Conservation (phyloP, 1,140 invertebrate genomes). For the Gonatopus flavifemur region DNA sequence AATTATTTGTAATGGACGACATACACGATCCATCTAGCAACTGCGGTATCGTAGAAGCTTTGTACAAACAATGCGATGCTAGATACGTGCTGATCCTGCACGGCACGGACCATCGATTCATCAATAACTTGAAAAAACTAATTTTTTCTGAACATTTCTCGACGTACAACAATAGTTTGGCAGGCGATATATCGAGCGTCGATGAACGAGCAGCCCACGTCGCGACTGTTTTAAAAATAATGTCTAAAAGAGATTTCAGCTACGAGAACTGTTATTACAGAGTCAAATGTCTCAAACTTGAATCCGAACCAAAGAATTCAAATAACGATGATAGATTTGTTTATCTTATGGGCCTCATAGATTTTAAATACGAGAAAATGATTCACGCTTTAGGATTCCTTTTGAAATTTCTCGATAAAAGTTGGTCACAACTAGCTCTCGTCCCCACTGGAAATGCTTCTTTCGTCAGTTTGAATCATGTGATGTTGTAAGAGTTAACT, state of each 20-base stretch:
- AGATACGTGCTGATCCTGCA: conserved; percentile 60
- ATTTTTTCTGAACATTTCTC: conserved; percentile 25
- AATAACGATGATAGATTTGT: conserved; percentile 63
- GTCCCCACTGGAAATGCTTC: conserved; percentile 58
- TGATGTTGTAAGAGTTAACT: conserved; percentile 68
- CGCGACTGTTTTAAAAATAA: conserved; percentile 55
- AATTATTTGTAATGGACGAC: conserved; percentile 56
- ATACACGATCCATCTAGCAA: conserved; percentile 38
- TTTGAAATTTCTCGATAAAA: conserved; percentile 72
- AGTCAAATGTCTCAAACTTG: conserved; percentile 64
- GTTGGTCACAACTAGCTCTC: conserved; percentile 65
- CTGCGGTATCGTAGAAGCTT: conserved; percentile 55
- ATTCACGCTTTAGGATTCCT: conserved; percentile 74
- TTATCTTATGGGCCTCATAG: conserved; percentile 69
- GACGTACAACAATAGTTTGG: too few relatives aligned
- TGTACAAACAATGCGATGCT: conserved; percentile 68
- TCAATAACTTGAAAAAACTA: conserved; percentile 51
- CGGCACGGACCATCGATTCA: conserved; percentile 55
- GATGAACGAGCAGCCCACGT: conserved; percentile 13
- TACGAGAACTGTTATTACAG: conserved; percentile 50
- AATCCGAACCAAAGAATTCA: conserved; percentile 61
- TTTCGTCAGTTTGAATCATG: conserved; percentile 64
- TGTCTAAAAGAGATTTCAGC: conserved; percentile 63
- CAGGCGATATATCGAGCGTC: conserved; percentile 28
- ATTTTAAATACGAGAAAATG: conserved; percentile 67